phyloP scores from a whole-genome alignment of 2,888 invertebrate genomes.

The Athalia circularis region DNA sequence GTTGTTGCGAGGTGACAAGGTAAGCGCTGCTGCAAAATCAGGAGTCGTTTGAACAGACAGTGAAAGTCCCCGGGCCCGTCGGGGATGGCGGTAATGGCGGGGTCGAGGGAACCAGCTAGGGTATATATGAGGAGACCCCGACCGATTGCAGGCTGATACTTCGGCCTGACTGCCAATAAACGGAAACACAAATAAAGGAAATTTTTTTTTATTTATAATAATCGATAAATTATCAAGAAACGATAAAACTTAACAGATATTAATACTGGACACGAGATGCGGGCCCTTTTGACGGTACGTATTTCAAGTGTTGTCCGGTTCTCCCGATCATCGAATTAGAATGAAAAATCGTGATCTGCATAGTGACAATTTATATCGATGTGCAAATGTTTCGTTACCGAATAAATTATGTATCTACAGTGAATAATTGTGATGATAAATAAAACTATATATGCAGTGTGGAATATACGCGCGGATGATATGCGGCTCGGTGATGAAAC shows the following conservation, averaged over 20 bases:
- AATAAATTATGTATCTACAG: no score
- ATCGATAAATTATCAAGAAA: not conserved
- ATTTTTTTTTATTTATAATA: not conserved
- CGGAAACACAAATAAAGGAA: constrained; percentile 20
- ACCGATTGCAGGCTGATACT: constrained; percentile 70
- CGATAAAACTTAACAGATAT: constrained; percentile 41
- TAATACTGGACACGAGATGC: constrained; percentile 62
- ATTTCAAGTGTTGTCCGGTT: constrained; percentile 51
- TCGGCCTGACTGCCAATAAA: constrained; percentile 71
- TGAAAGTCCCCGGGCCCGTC: constrained; percentile 68
- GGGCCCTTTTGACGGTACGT: constrained; percentile 70
- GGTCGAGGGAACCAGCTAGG: constrained; percentile 65
- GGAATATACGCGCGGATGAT: constrained; percentile 13
- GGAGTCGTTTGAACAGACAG: constrained; percentile 68
- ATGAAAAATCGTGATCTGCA: constrained; percentile 16
- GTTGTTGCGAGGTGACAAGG: constrained; percentile 67
- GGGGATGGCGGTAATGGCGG: constrained; percentile 61
- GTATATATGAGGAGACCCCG: constrained; percentile 73
- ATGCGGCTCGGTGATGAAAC: not conserved
- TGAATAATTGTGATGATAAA: no score
- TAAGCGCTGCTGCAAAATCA: constrained; percentile 55
- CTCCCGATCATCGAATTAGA: constrained; percentile 30
- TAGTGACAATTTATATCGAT: not conserved
- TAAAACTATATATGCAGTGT: not conserved
- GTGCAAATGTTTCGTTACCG: not conserved